Evolutionary conservation across 2,888 invertebrate genomes (phyloP).

Genomic region (Nasonia oneida): DNA sequence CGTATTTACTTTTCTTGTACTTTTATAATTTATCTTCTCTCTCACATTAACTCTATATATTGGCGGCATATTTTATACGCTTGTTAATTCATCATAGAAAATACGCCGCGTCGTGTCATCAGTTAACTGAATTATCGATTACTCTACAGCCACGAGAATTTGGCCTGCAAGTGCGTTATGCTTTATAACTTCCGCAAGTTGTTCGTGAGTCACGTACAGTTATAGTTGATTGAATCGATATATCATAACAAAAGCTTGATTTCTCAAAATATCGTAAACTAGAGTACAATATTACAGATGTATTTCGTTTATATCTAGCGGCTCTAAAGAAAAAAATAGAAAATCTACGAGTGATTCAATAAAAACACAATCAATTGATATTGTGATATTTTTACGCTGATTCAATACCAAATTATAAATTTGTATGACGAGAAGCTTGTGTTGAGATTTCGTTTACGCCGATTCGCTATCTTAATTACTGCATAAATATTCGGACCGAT

Average conservation of each 20-base stretch:
- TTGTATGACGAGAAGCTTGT: no score
- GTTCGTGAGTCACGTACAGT: not conserved
- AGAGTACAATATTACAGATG: not conserved
- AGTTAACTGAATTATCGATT: conserved; percentile 31
- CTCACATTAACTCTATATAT: not conserved
- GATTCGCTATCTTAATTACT: no score
- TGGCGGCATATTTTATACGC: not conserved
- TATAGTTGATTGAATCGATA: not conserved
- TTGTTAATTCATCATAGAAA: not conserved
- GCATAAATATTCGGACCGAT: no score
- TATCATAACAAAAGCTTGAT: not conserved
- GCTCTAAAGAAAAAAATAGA: not conserved
- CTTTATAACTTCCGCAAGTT: not conserved
- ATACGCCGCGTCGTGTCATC: conserved; percentile 48
- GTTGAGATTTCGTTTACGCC: no score
- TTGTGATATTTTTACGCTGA: no score
- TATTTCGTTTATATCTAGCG: not conserved
- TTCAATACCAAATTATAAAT: no score
- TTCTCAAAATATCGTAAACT: not conserved
- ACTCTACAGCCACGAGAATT: conserved; percentile 65
- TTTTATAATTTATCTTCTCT: not conserved
- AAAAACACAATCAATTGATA: no score
- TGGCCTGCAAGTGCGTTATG: conserved; percentile 63
- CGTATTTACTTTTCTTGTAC: conserved; percentile 33
- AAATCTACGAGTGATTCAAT: no score